A percentile compares a stretch with the other conserved stretches of the same genome.
Conservation (phyloP, 1,140 invertebrate genomes). For the Cepaea nemoralis region DNA sequence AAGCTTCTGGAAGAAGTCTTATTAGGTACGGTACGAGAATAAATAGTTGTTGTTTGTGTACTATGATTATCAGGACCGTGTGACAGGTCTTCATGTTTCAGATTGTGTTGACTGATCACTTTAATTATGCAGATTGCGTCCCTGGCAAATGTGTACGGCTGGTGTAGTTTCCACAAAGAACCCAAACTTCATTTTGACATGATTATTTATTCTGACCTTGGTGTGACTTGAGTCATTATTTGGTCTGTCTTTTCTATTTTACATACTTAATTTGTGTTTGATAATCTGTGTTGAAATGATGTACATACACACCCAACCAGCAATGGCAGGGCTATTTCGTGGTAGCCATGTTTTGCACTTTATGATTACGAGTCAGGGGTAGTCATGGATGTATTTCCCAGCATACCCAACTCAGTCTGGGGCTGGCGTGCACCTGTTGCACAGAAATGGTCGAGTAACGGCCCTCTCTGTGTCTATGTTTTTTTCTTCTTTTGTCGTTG, state of each 20-base stretch:
- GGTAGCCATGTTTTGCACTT: neutral
- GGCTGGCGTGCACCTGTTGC: no score
- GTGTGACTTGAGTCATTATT: neutral
- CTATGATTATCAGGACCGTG: neutral
- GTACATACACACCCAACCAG: neutral
- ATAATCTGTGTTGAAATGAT: neutral
- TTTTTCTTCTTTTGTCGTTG: neutral
- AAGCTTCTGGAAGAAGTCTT: no score
- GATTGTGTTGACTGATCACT: neutral
- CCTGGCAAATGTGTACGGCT: neutral
- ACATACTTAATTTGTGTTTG: neutral
- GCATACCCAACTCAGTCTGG: no score
- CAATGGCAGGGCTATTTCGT: neutral
- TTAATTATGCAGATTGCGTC: neutral
- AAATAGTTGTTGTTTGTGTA: no score
- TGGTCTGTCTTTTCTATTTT: neutral
- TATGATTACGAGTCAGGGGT: neutral
- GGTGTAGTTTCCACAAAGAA: neutral
- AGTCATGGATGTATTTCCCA: neutral
- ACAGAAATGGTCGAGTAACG: neutral
- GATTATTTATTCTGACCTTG: neutral
- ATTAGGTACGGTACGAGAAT: no score
- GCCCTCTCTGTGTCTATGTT: neutral
- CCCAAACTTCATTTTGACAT: neutral
- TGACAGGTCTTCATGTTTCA: neutral